Percentiles rank a stretch among this genome's conserved stretches.
Conservation (phyloP, 2,888 invertebrate genomes). For the Mechanitis mazaeus region DNA sequence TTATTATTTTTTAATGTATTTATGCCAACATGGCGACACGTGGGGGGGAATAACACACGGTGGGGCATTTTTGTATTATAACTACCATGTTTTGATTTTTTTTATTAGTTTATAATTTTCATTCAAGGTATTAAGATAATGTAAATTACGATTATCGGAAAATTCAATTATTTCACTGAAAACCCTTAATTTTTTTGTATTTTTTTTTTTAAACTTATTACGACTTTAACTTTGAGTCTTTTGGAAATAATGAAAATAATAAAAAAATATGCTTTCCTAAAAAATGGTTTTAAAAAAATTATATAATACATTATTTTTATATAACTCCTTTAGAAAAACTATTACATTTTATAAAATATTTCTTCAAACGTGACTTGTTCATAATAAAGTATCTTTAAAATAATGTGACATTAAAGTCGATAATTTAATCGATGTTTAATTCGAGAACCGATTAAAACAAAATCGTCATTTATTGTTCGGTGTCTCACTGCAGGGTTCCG, state of each 20-base stretch:
- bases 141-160: no score
- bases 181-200: no score
- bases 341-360: neutral
- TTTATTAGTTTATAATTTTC: neutral
- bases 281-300: no score
- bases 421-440: slow-evolving; percentile 30
- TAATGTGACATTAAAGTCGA: slow-evolving; percentile 6
- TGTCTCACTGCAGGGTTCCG: slow-evolving; percentile 39
- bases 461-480: slow-evolving; percentile 46
- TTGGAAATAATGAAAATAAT: no score
- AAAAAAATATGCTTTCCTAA: no score
- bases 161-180: no score
- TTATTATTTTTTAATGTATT: slow-evolving; percentile 24
- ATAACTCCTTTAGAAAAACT: no score
- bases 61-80: neutral
- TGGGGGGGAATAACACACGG: neutral
- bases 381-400: slow-evolving; percentile 2
- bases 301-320: no score
- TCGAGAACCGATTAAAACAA: slow-evolving; percentile 48
- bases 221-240: no score
- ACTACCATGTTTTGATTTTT: slow-evolving; percentile 7
- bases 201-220: no score
- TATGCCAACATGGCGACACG: slow-evolving; percentile 23
- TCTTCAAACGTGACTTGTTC: neutral
- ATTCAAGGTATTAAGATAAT: no score